Evolutionary conservation across 2,797 vertebrate species (phyloP).

Genomic region (Myotis planiceps): DNA sequence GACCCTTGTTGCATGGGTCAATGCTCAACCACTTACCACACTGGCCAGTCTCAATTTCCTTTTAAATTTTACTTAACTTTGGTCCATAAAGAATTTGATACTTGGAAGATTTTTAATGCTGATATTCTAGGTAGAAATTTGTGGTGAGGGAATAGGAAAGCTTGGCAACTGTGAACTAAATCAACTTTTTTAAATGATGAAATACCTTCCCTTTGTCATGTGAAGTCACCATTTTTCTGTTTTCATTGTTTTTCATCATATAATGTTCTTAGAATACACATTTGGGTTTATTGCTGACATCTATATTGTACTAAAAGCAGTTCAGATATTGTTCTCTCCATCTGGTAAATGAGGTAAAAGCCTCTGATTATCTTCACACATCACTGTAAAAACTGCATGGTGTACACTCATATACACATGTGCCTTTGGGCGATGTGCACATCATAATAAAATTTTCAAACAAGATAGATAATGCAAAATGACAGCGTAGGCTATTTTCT

Average conservation of each 20-base stretch:
- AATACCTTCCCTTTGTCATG: not conserved
- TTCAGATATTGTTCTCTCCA: not conserved
- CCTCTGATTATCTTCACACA: not conserved
- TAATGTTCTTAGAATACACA: slow-evolving; percentile 22
- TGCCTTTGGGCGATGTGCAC: not conserved
- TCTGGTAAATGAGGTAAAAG: slow-evolving; percentile 7
- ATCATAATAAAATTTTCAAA: slow-evolving; percentile 26
- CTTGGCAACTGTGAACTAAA: not conserved
- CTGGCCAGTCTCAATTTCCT: not conserved
- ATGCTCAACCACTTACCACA: no score
- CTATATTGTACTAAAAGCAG: slow-evolving; percentile 11
- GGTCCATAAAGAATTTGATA: not conserved
- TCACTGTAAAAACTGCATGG: not conserved
- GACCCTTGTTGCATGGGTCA: no score
- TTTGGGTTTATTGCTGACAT: slow-evolving; percentile 20
- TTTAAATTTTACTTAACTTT: slow-evolving; percentile 36
- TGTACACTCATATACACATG: not conserved
- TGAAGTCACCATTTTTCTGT: slow-evolving; percentile 19
- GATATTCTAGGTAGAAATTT: slow-evolving; percentile 37
- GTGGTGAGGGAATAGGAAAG: not conserved
- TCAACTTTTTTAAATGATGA: slow-evolving; percentile 11
- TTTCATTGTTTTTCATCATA: slow-evolving; percentile 32
- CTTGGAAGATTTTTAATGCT: slow-evolving; percentile 20
- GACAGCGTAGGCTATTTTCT: not conserved
- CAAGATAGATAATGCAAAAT: not conserved